A percentile compares a stretch with the other conserved stretches of the same genome.
These are phyloP conservation scores for rat (Rattus norvegicus) DNA, from an alignment of 2,113 vertebrate species.

Conservation along the genomic window GRCr8 NC_086030.1:49613501-49614000, in stretches of 20 bases:
- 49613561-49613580: background rate
- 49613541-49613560: background rate
- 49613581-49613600: background rate
- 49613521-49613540: accelerated
- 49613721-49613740: background rate
- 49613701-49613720: background rate
- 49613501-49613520: background rate
- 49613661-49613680: background rate
- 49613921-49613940: background rate
- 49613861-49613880: background rate
- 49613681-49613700: background rate
- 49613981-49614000: background rate
- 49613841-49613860: accelerated
- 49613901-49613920: constrained; percentile 43
- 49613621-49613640: background rate
- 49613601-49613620: background rate
- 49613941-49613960: background rate
- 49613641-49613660: too few species aligned
- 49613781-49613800: accelerated
- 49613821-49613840: background rate
- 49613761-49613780: too few species aligned
- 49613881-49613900: background rate
- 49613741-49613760: background rate
- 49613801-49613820: background rate
- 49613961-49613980: background rate